Conservation (phyloP, 2,113 vertebrate species). For the Stigmatopora argus region DNA sequence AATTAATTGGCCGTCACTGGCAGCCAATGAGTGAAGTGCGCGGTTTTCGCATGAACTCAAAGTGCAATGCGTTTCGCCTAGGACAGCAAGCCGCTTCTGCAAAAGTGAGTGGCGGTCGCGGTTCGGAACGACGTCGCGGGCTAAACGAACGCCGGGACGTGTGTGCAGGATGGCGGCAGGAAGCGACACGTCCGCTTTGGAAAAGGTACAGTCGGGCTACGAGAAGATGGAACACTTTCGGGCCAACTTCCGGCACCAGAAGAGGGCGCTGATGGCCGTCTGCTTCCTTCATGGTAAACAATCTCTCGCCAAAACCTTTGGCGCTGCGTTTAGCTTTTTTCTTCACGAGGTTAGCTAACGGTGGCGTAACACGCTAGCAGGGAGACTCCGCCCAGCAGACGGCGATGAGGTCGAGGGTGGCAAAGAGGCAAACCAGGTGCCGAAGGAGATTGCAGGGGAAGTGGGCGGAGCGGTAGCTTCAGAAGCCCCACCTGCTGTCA, state of each 20-base stretch:
- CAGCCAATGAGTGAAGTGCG: neutral
- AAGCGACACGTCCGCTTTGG: conserved; percentile 81
- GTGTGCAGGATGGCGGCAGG: conserved; percentile 78
- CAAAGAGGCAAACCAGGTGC: conserved; percentile 50
- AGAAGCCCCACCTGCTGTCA: conserved; percentile 13
- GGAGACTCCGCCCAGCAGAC: neutral
- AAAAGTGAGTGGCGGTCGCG: conserved; percentile 78
- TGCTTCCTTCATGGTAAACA: conserved; percentile 82
- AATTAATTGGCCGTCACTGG: too few relatives aligned
- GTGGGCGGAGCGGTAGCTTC: conserved; percentile 25
- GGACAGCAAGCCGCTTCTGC: conserved; percentile 85
- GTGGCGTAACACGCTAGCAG: neutral
- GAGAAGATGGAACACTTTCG: conserved; percentile 90
- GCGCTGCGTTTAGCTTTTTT: neutral
- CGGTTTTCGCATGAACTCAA: neutral
- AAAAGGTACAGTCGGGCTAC: conserved; percentile 86
- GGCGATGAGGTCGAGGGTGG: conserved; percentile 49
- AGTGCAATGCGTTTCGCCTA: conserved; percentile 49
- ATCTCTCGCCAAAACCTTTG: neutral
- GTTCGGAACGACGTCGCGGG: neutral
- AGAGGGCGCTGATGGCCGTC: conserved; percentile 79
- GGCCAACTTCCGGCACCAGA: conserved; percentile 80
- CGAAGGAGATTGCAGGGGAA: conserved; percentile 48
- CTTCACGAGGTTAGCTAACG: too few relatives aligned
- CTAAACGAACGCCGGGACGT: neutral